phyloP scores from a whole-genome alignment of 1,140 invertebrate genomes.

The Drosophila serrata region DNA sequence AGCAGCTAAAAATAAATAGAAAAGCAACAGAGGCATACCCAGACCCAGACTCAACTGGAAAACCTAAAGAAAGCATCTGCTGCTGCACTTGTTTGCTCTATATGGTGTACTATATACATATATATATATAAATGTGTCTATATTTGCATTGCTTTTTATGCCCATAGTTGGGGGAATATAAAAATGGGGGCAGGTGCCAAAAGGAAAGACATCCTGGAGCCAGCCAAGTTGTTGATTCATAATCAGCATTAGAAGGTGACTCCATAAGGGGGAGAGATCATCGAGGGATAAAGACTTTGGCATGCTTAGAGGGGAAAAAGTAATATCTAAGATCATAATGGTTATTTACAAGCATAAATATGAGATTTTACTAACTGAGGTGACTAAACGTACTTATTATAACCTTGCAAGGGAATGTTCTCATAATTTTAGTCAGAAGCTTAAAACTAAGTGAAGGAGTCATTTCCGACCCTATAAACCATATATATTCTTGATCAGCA shows the following conservation, averaged over 20 bases:
- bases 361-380: not conserved
- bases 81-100: constrained; percentile 29
- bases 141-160: constrained; percentile 32
- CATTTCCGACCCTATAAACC: too few relatives aligned
- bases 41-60: constrained; percentile 13
- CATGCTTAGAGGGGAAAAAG: not conserved
- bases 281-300: constrained; percentile 5
- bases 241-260: constrained; percentile 40
- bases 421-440: too few relatives aligned
- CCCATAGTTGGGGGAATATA: not conserved
- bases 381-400: not conserved
- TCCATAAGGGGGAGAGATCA: constrained; percentile 13
- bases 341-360: not conserved
- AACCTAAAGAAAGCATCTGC: constrained; percentile 11
- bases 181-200: constrained; percentile 5
- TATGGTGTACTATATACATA: not conserved
- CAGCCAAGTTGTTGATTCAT: constrained; percentile 45
- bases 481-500: too few relatives aligned
- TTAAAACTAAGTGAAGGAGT: too few relatives aligned
- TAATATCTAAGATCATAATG: not conserved
- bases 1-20: constrained; percentile 40
- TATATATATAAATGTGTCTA: constrained; percentile 1
- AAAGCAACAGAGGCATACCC: constrained; percentile 20
- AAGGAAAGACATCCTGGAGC: constrained; percentile 17
- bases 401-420: too few relatives aligned